Evolutionary conservation across 2,888 invertebrate genomes (phyloP).

Genomic region (Zonitis immaculata): DNA sequence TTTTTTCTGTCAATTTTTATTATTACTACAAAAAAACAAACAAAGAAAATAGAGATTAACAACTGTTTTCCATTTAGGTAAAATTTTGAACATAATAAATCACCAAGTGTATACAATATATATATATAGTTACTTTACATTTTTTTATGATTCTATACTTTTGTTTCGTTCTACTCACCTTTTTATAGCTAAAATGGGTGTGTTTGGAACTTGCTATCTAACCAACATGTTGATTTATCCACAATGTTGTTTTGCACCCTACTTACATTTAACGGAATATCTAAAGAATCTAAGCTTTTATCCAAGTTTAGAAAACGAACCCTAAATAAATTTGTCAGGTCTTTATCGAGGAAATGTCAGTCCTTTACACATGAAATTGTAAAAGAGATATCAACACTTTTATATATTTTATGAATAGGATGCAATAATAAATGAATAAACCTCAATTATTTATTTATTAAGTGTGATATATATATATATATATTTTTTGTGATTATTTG

Average conservation of each 20-base stretch:
- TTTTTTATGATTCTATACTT: background rate
- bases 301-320: background rate
- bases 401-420: no score
- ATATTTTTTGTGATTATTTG: no score
- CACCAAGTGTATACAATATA: no score
- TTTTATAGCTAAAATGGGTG: conserved; percentile 2
- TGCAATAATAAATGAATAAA: no score
- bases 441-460: no score
- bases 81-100: conserved; percentile 13
- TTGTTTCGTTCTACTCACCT: background rate
- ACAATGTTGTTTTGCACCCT: conserved; percentile 16
- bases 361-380: background rate
- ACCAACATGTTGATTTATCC: conserved; percentile 20
- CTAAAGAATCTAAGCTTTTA: conserved; percentile 12
- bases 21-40: no score
- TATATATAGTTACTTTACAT: conserved; percentile 14
- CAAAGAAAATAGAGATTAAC: background rate
- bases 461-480: no score
- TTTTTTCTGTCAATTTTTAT: no score
- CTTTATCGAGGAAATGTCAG: conserved; percentile 13
- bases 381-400: background rate
- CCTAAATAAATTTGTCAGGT: conserved; percentile 20
- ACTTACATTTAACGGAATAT: conserved; percentile 18
- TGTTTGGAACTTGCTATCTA: conserved; percentile 14
- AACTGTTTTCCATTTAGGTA: background rate